A percentile compares a stretch with the other conserved stretches of the same genome.
These are phyloP conservation scores for Antrozous pallidus DNA, from an alignment of 2,797 vertebrate genomes.

Conservation along the genomic window DNA sequence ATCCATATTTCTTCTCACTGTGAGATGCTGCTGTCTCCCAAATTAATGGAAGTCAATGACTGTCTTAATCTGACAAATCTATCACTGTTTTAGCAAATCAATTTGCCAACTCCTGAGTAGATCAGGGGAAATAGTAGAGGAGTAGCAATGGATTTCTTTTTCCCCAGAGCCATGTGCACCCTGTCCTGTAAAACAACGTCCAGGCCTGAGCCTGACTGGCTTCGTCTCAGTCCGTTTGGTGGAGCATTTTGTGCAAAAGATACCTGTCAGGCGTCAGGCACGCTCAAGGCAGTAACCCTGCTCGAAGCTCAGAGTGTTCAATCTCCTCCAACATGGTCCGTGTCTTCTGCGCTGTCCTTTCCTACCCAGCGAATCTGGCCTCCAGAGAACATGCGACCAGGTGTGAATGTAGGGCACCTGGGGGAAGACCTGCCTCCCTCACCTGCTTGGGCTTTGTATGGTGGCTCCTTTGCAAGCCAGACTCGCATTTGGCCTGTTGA, in stretches of 20 bases:
- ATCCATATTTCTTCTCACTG: constrained; percentile 73
- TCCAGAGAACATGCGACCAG: background rate
- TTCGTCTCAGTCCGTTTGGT: background rate
- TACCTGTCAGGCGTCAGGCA: background rate
- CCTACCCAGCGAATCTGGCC: constrained; percentile 83
- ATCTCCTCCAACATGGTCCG: background rate
- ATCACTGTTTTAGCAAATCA: constrained; percentile 66
- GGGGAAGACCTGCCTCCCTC: background rate
- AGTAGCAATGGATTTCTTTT: background rate
- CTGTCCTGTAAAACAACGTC: background rate
- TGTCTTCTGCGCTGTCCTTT: background rate
- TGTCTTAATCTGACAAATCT: constrained; percentile 64
- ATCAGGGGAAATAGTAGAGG: constrained; percentile 42
- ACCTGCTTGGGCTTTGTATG: background rate
- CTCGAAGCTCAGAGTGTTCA: background rate
- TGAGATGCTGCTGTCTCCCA: constrained; percentile 79
- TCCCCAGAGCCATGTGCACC: background rate
- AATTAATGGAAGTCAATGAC: constrained; percentile 78
- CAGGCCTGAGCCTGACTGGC: background rate
- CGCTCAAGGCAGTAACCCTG: background rate
- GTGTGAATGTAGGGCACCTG: background rate
- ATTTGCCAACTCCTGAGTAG: constrained; percentile 44
- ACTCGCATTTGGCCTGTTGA: constrained; percentile 82
- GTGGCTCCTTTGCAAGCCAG: constrained; percentile 84
- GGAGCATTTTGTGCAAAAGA: background rate